Evolutionary conservation across 53 echinoderm and acorn worm genomes (phyloP).

Genomic region (Actinopyga echinites): DNA sequence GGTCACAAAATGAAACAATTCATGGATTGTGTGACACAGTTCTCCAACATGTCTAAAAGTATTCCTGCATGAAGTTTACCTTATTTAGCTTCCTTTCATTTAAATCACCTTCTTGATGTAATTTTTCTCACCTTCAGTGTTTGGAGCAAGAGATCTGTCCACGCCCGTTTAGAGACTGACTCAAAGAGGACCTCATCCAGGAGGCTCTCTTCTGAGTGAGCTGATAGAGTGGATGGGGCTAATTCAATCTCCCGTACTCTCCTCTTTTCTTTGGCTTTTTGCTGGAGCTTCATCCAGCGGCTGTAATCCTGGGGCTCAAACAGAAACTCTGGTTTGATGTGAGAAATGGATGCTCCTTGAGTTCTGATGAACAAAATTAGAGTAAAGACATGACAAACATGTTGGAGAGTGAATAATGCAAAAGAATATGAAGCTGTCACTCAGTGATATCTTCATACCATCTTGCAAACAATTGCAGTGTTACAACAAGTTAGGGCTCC

Average conservation of each 20-base stretch:
- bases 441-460: background rate
- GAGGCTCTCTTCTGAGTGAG: constrained; percentile 64
- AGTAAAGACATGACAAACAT: background rate
- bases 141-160: constrained; percentile 95
- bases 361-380: constrained; percentile 56
- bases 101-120: no score
- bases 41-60: no score
- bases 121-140: constrained; percentile 75
- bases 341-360: constrained; percentile 93
- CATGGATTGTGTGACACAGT: no score
- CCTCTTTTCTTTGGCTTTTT: constrained; percentile 77
- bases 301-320: constrained; percentile 96
- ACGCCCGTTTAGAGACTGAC: constrained; percentile 94
- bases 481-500: no score
- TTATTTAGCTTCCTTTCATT: no score
- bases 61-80: no score
- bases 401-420: background rate
- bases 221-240: constrained; percentile 55
- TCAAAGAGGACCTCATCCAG: constrained; percentile 88
- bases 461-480: background rate
- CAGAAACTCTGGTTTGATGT: constrained; percentile 94
- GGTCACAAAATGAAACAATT: no score
- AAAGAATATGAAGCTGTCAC: background rate
- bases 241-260: constrained; percentile 62
- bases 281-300: constrained; percentile 88